Base-by-base conservation (phyloP, 2,797 vertebrate species). In the Myotis daubentonii region DNA sequence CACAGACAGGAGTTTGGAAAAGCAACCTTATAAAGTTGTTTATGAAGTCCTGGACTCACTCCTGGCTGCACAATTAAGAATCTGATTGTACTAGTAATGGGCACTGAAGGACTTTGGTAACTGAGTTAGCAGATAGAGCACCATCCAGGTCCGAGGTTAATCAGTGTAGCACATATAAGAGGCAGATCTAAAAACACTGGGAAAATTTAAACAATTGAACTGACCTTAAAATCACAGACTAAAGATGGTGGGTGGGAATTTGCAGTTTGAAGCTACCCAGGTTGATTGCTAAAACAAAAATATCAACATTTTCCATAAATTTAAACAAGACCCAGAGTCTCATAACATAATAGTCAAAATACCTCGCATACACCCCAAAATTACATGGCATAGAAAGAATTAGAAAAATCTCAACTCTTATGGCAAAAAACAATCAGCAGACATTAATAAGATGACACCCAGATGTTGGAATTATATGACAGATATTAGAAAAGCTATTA, bases 381-480 rank as follows among this genome's bases (percentile, higher is more conserved):
- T 74, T 75, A 65, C 6, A 11, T 44, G 47, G 19, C 23, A 33
- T 36, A 33, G 76, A 83, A 70, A 79, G 38, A 78, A 86, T 44
- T 83, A 53, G 66, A 83, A 90, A 89, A 57, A 53, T 72, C n/a
- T 89, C 38, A 84, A 66, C 88, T 87, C 60, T 44, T 13, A 53
- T 36, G 72, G 23, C 44, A 71, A 94, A 88, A 76, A 49, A 8
- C 49, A 36, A 57, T 66, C 19, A 57, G 36, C 6, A 60, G 44
- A 94, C 1, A 25, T 20, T 66, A 83, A 23, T 25, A 44, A 87
- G 65, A 53, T 71, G 47, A 86, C 17, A 78, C 41, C 19, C 65
- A 87, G 49, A 91, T 57, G 55, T 62, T 80, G 55, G 53, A 87
- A 86, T 79, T 79, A 72, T 25, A n/a, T 53, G 71, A 80, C 41